phyloP scores from a whole-genome alignment of 2,797 vertebrate genomes.

The Moxostoma hubbsi region DNA sequence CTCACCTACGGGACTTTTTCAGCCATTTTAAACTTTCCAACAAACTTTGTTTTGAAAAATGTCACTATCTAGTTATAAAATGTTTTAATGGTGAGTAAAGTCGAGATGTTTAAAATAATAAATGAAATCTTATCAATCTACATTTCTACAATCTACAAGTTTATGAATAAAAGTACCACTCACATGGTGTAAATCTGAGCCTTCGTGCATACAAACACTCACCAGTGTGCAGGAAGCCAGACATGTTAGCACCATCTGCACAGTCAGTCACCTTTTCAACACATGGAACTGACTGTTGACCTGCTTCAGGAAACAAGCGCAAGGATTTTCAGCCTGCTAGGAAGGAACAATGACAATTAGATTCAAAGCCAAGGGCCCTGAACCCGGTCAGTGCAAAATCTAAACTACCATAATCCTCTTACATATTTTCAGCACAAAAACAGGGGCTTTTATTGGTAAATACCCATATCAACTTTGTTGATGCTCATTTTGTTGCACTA shows the following conservation, averaged over 20 bases:
- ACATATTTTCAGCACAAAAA: conserved; percentile 66
- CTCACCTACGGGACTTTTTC: too few species aligned
- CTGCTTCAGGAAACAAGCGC: conserved; percentile 52
- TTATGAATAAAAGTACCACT: conserved; percentile 12
- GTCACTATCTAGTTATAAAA: too few species aligned
- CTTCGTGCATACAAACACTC: conserved; percentile 1
- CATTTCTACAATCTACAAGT: too few species aligned
- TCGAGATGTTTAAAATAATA: not conserved
- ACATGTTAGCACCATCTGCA: conserved; percentile 17
- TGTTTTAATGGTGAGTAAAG: not conserved
- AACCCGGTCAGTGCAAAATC: conserved; percentile 67
- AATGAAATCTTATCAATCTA: not conserved
- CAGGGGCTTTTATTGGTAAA: conserved; percentile 79
- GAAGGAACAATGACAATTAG: conserved; percentile 74
- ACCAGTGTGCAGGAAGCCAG: conserved; percentile 29
- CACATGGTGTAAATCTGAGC: not conserved
- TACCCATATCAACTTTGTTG: conserved; percentile 78
- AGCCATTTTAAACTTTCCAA: too few species aligned
- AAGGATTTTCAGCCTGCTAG: conserved; percentile 60
- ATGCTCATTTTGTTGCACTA: conserved; percentile 71
- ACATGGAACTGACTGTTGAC: conserved; percentile 38
- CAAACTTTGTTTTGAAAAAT: too few species aligned
- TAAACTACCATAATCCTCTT: conserved; percentile 81
- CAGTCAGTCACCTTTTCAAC: conserved; percentile 41
- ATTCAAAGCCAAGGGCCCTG: conserved; percentile 65